These are phyloP conservation scores for Macaria notata DNA, from an alignment of 2,888 invertebrate species.

Conservation along the genomic window DNA sequence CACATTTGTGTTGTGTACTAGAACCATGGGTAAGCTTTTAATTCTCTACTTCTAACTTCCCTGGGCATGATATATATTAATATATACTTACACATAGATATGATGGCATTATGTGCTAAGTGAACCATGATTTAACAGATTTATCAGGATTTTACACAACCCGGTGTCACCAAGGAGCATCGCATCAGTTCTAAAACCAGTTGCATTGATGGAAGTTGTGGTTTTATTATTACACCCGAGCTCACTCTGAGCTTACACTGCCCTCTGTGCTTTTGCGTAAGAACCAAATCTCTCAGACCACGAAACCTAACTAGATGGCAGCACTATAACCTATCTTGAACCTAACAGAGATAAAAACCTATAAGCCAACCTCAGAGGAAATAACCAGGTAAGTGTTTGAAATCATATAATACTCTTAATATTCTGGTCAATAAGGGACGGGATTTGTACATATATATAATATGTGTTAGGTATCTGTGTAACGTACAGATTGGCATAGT, in stretches of 20 bases:
- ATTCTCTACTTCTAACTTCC: no score
- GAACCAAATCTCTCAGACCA: constrained; percentile 3
- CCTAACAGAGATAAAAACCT: constrained; percentile 19
- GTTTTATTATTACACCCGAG: constrained; percentile 36
- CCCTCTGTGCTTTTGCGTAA: constrained; percentile 39
- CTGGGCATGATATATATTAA: no score
- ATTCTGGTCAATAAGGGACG: constrained; percentile 52
- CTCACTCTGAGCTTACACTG: constrained; percentile 42
- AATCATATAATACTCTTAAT: constrained; percentile 49
- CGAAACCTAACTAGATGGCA: constrained; percentile 39
- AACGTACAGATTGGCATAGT: no score
- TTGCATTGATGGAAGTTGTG: constrained; percentile 36
- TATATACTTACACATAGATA: no score
- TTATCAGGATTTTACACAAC: constrained; percentile 42
- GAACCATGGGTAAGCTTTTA: no score
- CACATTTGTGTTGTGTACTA: no score
- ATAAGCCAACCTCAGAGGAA: constrained; percentile 46
- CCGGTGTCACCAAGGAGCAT: constrained; percentile 49
- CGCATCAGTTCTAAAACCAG: constrained; percentile 12
- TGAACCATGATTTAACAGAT: constrained; percentile 36
- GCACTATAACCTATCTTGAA: constrained; percentile 37
- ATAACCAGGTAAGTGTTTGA: constrained; percentile 51
- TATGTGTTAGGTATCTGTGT: constrained; percentile 42
- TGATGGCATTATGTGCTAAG: no score
- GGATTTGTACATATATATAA: constrained; percentile 53